Evolutionary conservation across 2,888 invertebrate genomes (phyloP).

Genomic region (Eupelmus urozonus): DNA sequence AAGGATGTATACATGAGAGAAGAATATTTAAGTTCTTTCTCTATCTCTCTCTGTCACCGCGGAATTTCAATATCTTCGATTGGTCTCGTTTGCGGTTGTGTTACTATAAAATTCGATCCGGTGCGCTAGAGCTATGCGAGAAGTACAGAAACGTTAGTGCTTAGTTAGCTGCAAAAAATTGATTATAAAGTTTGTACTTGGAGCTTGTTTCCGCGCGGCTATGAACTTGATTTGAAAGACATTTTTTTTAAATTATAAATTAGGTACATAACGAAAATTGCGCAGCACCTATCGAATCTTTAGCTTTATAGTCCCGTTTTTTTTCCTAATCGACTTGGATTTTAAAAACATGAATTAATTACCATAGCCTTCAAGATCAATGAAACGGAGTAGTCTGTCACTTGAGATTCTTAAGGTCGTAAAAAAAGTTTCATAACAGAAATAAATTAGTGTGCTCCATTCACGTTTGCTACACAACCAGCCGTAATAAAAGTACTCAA

Average conservation of each 20-base stretch:
- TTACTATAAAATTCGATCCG: slow-evolving; percentile 36
- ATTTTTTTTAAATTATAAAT: background rate
- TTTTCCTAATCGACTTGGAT: too few relatives aligned
- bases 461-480: too few relatives aligned
- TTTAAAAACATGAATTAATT: too few relatives aligned
- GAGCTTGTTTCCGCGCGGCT: too few relatives aligned
- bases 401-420: background rate
- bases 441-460: too few relatives aligned
- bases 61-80: slow-evolving; percentile 43
- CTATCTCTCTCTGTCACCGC: background rate
- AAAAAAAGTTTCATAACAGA: background rate
- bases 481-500: too few relatives aligned
- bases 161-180: too few relatives aligned
- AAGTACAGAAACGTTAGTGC: background rate
- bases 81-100: slow-evolving; percentile 39
- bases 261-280: too few relatives aligned
- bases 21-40: background rate
- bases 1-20: background rate
- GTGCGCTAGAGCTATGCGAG: background rate
- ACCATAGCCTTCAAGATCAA: too few relatives aligned
- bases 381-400: background rate
- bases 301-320: too few relatives aligned
- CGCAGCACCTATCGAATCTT: too few relatives aligned
- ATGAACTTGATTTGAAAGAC: background rate
- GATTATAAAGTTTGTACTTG: too few relatives aligned